phyloP scores from a whole-genome alignment of 2,113 vertebrate genomes.

The Mus pahari region DNA sequence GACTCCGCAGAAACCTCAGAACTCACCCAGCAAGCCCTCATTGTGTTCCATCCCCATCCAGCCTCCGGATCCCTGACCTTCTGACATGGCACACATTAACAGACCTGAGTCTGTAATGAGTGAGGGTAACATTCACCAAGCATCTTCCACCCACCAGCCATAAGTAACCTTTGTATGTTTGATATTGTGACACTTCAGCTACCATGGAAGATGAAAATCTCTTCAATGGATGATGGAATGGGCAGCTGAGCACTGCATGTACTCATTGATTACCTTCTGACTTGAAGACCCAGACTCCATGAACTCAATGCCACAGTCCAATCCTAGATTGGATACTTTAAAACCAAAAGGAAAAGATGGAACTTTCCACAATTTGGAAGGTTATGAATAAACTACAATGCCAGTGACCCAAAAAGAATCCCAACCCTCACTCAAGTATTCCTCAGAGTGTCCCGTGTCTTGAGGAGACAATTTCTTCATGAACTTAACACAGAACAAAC shows the following conservation, averaged over 20 bases:
- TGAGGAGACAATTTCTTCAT: neutral
- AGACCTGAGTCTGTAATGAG: neutral
- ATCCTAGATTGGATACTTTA: neutral
- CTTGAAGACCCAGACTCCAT: neutral
- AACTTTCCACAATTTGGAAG: neutral
- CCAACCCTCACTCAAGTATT: neutral
- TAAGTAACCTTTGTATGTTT: neutral
- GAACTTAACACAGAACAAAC: neutral
- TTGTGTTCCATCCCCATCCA: neutral
- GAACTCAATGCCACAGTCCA: neutral
- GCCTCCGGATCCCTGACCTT: no score
- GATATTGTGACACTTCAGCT: neutral
- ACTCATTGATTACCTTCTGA: neutral
- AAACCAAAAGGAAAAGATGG: neutral
- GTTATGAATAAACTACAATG: neutral
- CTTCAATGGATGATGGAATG: neutral
- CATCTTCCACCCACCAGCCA: neutral
- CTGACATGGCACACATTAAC: neutral
- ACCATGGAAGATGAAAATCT: neutral
- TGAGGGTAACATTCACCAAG: neutral
- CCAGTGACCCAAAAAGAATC: neutral
- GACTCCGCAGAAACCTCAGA: neutral
- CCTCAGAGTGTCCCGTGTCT: neutral
- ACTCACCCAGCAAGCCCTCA: accelerated
- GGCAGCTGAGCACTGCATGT: neutral